Percentiles rank a stretch among this genome's conserved stretches.
phyloP scores from a whole-genome alignment of 2,888 invertebrate genomes.

The Spodoptera littoralis region DNA sequence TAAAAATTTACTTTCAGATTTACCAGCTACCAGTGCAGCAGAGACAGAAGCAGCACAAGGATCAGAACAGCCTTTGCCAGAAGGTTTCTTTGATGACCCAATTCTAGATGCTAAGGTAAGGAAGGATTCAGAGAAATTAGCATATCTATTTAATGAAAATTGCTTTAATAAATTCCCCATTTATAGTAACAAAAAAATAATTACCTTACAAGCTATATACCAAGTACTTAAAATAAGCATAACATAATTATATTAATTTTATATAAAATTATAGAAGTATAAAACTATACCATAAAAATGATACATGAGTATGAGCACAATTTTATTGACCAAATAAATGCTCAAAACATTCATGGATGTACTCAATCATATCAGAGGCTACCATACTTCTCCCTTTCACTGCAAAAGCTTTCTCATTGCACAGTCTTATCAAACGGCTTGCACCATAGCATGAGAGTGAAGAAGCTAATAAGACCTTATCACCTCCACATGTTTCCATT shows the following conservation, averaged over 20 bases:
- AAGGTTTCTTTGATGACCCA: slow-evolving; percentile 96
- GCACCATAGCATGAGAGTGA: slow-evolving; percentile 95
- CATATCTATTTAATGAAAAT: slow-evolving; percentile 3
- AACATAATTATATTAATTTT: not conserved
- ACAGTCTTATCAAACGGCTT: slow-evolving; percentile 93
- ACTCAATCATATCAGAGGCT: slow-evolving; percentile 95
- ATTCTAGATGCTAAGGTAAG: slow-evolving; percentile 93
- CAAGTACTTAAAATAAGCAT: not conserved
- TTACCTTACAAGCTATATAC: slow-evolving; percentile 6
- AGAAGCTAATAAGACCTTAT: slow-evolving; percentile 86
- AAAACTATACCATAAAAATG: not conserved
- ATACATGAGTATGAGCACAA: too few species aligned
- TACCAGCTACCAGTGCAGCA: slow-evolving; percentile 72
- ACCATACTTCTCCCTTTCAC: slow-evolving; percentile 94
- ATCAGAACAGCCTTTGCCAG: slow-evolving; percentile 89
- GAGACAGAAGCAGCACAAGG: slow-evolving; percentile 64
- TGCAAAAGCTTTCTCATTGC: slow-evolving; percentile 94
- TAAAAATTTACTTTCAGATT: slow-evolving; percentile 31
- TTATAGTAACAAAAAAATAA: slow-evolving; percentile 11
- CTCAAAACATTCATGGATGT: slow-evolving; percentile 93
- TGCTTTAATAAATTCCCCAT: not conserved
- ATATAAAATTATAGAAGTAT: not conserved
- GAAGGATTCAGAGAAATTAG: not conserved
- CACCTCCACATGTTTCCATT: slow-evolving; percentile 49
- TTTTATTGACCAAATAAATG: slow-evolving; percentile 75